Evolutionary conservation across 92 coral and sea anemone genomes (phyloP), one percentile per base, ranked within the genome.

Genomic region (Umimayanthus kanabou): DNA sequence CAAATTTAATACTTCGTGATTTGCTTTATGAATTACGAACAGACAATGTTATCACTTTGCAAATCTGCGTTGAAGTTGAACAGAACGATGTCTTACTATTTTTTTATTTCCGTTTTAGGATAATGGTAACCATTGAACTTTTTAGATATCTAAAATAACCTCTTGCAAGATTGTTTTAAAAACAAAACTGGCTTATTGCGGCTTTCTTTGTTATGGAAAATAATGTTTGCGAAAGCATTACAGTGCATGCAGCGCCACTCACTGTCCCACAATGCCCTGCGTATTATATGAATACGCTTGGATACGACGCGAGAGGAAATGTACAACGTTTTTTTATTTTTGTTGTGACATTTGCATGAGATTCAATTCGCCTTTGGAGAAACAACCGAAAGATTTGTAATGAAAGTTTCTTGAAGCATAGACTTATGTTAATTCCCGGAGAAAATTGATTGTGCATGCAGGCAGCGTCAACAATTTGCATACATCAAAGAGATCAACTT

Each of bases 191-290:
- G n/a, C 18, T 18, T 28, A 14, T 82, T 42, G 39, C 26, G 77
- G 86, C 39, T 7, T 55, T 69, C 61, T 82, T 82, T 67, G 61
- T 39, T 69, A 82, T 82, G 57, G 55, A 81, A 65, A 64, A 42
- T 13, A 28, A 23, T 70, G 87, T 83, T 83, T 69, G 78, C 42
- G 70, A 45, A 43, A 45, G 77, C 43, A 70, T 70, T 83, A 64
- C 43, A 40, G 26, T 76, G 23, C 37, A 76, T 6, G 37, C 37
- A 6, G 57, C 28, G 23, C 53, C 26, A 13, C 45, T 30, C 6
- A 70, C 58, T 65, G 6, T 69, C 87, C 87, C 87, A 83, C 16
- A 50, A 83, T 83, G 87, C 87, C 65, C 18, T 83, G 87, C 67
- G 45, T n/a, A 47, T 5, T 16, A 40, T 15, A 11, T 25, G 39